phyloP scores from a whole-genome alignment of 2,797 vertebrate genomes.

The Takifugu rubripes region DNA sequence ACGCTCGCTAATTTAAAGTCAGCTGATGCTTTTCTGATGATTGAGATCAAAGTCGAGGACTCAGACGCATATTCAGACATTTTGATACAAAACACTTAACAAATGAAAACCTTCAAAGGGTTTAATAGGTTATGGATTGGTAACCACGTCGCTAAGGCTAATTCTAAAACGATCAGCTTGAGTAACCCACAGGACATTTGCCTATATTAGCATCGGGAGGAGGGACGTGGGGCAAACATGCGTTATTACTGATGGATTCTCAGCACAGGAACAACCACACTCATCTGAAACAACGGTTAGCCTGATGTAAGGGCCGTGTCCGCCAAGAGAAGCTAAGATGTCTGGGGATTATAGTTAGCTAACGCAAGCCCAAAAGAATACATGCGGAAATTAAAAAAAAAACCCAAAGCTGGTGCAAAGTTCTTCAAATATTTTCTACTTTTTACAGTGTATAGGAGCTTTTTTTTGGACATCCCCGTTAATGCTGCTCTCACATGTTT shows the following conservation, averaged over 20 bases:
- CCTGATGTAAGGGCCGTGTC: no score
- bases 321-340: neutral
- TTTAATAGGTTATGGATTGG: constrained; percentile 38
- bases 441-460: constrained; percentile 27
- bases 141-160: constrained; percentile 19
- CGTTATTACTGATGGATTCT: constrained; percentile 9
- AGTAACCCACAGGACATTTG: constrained; percentile 7
- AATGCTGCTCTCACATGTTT: constrained; percentile 23
- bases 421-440: constrained; percentile 11
- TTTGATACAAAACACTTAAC: constrained; percentile 63
- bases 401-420: constrained; percentile 38
- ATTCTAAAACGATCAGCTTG: constrained; percentile 19
- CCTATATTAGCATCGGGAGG: constrained; percentile 6
- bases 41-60: constrained; percentile 23
- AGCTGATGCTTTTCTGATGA: constrained; percentile 23
- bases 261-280: constrained; percentile 12
- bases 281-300: neutral
- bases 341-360: constrained; percentile 1
- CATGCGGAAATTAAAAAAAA: constrained; percentile 42
- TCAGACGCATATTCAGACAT: constrained; percentile 40
- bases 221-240: constrained; percentile 26
- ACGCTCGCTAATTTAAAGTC: constrained; percentile 19
- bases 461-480: constrained; percentile 24
- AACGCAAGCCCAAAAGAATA: constrained; percentile 38
- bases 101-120: constrained; percentile 49